Conservation (phyloP, 2,888 invertebrate genomes). For the Drosophila mayaguana region DNA sequence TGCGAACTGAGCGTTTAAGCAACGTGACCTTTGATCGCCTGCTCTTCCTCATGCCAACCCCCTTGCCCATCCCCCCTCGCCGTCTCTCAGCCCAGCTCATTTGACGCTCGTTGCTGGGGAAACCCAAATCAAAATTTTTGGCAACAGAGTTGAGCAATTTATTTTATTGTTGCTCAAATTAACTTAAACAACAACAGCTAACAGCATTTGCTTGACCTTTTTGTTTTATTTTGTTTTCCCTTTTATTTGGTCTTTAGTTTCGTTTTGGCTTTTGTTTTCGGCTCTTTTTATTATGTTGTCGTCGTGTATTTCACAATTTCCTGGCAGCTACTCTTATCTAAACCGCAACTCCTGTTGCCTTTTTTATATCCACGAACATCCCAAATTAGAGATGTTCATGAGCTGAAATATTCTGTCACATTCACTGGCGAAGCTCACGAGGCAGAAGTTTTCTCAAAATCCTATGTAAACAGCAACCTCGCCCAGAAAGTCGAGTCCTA, state of each 20-base stretch:
- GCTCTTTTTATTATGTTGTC: slow-evolving; percentile 26
- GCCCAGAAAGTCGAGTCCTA: neutral
- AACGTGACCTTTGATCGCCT: slow-evolving; percentile 52
- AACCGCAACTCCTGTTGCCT: slow-evolving; percentile 9
- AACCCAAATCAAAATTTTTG: slow-evolving; percentile 61
- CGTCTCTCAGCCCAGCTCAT: neutral
- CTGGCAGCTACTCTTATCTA: slow-evolving; percentile 18
- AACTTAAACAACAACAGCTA: slow-evolving; percentile 51
- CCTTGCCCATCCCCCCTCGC: too few relatives aligned
- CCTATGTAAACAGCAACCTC: slow-evolving; percentile 9
- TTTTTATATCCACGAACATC: slow-evolving; percentile 7
- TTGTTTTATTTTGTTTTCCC: neutral
- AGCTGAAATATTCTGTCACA: slow-evolving; percentile 10
- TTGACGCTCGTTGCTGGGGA: slow-evolving; percentile 4
- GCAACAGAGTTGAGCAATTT: slow-evolving; percentile 54
- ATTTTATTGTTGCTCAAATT: slow-evolving; percentile 62
- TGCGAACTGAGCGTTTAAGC: slow-evolving; percentile 49
- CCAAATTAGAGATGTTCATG: slow-evolving; percentile 28
- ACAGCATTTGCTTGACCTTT: slow-evolving; percentile 43
- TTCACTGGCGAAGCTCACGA: slow-evolving; percentile 11
- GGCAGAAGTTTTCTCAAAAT: neutral
- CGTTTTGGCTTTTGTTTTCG: slow-evolving; percentile 3
- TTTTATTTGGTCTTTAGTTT: slow-evolving; percentile 15
- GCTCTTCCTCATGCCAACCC: neutral
- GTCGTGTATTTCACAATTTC: slow-evolving; percentile 37